Evolutionary conservation across 1,140 invertebrate genomes (phyloP).

Genomic region (Drosophila auraria): DNA sequence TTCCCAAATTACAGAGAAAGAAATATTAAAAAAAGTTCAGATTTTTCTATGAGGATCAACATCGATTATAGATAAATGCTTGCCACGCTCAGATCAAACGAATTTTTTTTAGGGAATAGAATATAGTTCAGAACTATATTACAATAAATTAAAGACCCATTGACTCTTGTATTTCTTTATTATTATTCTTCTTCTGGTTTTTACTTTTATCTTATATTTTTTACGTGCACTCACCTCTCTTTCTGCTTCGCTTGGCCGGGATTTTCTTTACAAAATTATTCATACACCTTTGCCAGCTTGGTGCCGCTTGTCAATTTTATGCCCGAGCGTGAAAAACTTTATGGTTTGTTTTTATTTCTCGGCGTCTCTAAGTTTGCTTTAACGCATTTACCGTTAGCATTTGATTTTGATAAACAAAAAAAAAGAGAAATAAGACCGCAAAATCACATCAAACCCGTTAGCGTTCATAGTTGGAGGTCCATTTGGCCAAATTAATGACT

Average conservation of each 20-base stretch:
- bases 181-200: no score
- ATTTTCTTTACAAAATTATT: constrained; percentile 47
- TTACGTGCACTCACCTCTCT: constrained; percentile 1
- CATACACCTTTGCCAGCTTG: constrained; percentile 44
- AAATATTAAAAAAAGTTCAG: no score
- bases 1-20: neutral
- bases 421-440: constrained; percentile 11
- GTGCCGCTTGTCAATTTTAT: constrained; percentile 57
- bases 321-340: constrained; percentile 52
- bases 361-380: constrained; percentile 9
- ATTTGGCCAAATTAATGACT: constrained; percentile 63
- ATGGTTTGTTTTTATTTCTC: constrained; percentile 39
- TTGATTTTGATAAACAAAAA: constrained; percentile 31
- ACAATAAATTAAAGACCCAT: no score
- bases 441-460: constrained; percentile 48
- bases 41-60: neutral
- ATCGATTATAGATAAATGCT: no score
- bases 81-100: neutral
- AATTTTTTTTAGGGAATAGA: neutral
- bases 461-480: constrained; percentile 23
- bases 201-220: neutral
- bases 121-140: constrained; percentile 10
- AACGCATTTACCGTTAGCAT: constrained; percentile 46
- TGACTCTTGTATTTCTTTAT: no score
- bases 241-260: constrained; percentile 19